Base-by-base conservation (phyloP, 2,888 invertebrate species). In the Pristionchus exspectatus region DNA sequence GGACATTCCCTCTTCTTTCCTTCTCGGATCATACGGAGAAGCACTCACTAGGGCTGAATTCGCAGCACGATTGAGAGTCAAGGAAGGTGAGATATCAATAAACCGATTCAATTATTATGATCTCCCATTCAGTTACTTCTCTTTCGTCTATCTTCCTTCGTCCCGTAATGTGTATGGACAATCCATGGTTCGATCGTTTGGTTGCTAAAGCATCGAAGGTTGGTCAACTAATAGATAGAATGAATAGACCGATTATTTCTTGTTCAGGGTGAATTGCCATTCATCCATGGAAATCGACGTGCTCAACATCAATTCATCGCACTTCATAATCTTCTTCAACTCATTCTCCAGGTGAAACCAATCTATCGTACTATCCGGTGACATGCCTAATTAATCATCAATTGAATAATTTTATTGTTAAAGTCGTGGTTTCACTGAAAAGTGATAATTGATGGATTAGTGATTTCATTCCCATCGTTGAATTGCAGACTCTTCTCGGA, bases 21-120 rank as follows among this genome's bases (percentile, higher is more conserved):
- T 87, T 69, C 87, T 87, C n/a, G 87, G 87, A 27, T 30, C 50
- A 9, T 72, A 87, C 24, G 87, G 87, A 69, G 87, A 87, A 33
- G 87, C 87, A 27, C 54, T 72, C 7, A n/a, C 72, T 33, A 87
- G 87, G 33, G 87, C 87, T 33, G 87, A 87, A n/a, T 54, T 50
- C n/a, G 63, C 54, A 2, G 86, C 86, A 24, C 63, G 86, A 86
- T 14, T 27, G 18, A 33, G 54, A 59, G 24, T 86, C 10, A 38
- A 44, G 59, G 63, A 66, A 63, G 63, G 86, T 86, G 5, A 56
- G 27, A 24, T 21, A 54, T 38, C 56, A 83, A 56, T 14, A 54
- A 83, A 14, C n/a, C 56, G 30, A 77, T 10, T 18, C 54, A 84
- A 12, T 21, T 30, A 21, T 44, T 59, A 59, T 21, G 14, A 50